Percentiles rank a stretch among this genome's conserved stretches.
These are phyloP conservation scores for Eolophus roseicapilla DNA, from an alignment of 2,113 vertebrate genomes.

Conservation along the genomic window DNA sequence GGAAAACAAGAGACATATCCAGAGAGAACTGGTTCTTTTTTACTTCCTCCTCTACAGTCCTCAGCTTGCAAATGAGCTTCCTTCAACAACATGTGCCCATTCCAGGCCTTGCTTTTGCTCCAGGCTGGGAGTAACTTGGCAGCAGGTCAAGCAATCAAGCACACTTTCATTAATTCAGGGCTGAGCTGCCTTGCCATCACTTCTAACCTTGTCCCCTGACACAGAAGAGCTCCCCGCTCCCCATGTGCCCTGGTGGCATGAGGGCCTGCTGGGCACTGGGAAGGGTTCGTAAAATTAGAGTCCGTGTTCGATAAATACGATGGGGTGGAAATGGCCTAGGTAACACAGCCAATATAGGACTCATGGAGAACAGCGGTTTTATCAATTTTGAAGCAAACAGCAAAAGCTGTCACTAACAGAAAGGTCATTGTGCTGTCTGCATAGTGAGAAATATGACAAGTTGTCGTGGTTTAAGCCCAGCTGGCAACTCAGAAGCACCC, in stretches of 20 bases:
- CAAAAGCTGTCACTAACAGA: not conserved
- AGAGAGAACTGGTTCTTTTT: not conserved
- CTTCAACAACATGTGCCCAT: not conserved
- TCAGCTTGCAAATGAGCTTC: not conserved
- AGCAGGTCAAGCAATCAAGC: not conserved
- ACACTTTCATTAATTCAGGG: not conserved
- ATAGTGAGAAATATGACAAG: not conserved
- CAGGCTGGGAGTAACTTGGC: not conserved
- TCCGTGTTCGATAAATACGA: not conserved
- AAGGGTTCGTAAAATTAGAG: not conserved
- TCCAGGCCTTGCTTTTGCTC: not conserved
- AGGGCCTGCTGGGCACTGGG: not conserved
- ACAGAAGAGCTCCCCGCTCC: not conserved
- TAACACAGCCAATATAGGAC: not conserved
- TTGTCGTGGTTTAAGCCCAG: not conserved
- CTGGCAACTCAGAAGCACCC: not conserved
- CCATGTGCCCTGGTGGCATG: rapidly evolving
- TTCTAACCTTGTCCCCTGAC: not conserved
- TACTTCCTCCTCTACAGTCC: not conserved
- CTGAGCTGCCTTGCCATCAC: not conserved
- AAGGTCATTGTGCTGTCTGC: not conserved
- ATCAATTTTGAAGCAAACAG: not conserved
- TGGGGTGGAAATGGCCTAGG: not conserved
- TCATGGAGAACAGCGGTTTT: not conserved
- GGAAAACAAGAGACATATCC: not conserved